Conservation (phyloP, 2,888 invertebrate species). For the Antheraea yamamai region DNA sequence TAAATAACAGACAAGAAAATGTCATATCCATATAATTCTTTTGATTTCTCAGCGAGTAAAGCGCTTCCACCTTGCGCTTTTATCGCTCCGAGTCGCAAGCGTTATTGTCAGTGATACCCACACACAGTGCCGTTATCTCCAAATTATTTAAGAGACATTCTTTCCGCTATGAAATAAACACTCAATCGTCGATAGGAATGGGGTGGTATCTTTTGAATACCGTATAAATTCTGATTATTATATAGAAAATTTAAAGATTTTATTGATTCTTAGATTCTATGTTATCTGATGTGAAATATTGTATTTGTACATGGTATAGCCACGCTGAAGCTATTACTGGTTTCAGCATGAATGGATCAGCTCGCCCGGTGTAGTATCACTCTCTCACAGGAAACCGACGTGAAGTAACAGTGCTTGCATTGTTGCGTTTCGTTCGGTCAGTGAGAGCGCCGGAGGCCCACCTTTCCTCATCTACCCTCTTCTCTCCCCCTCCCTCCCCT, state of each 20-base stretch:
- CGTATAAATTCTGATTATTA: conserved; percentile 5
- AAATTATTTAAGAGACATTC: conserved; percentile 71
- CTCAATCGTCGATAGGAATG: conserved; percentile 34
- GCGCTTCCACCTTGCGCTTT: conserved; percentile 68
- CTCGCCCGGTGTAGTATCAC: no score
- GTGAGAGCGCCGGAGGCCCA: no score
- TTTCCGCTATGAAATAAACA: conserved; percentile 67
- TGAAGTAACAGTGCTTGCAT: no score
- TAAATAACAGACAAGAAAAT: background rate
- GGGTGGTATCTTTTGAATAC: conserved; percentile 10
- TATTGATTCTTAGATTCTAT: background rate
- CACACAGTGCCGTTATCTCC: conserved; percentile 55
- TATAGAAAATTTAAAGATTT: background rate
- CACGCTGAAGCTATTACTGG: no score
- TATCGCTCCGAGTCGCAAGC: conserved; percentile 57
- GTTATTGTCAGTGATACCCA: conserved; percentile 70
- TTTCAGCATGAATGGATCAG: no score
- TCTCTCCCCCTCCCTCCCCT: no score
- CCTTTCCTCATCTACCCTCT: no score
- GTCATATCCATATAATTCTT: conserved; percentile 44
- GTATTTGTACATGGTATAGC: no score
- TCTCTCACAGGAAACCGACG: no score
- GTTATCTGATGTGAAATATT: background rate
- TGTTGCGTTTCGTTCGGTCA: no score
- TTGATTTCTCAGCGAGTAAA: conserved; percentile 27